Evolutionary conservation across 2,797 vertebrate species (phyloP).

Genomic region (Pangasius larnaudii): DNA sequence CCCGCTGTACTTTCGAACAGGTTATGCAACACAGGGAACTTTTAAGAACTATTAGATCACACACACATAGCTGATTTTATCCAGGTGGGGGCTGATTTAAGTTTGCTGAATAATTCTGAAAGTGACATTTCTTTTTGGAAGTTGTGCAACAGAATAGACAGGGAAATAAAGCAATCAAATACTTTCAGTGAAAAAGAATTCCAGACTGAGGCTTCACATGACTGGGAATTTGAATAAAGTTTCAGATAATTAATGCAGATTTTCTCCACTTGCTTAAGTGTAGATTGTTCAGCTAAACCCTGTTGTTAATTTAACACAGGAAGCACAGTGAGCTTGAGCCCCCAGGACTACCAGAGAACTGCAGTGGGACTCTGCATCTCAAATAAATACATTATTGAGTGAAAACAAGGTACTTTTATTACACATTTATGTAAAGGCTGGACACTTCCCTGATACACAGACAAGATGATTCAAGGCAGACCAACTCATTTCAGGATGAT

Average conservation of each 20-base stretch:
- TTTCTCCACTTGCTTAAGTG: conserved; percentile 17
- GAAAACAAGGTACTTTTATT: conserved; percentile 11
- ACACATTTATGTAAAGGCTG: not conserved
- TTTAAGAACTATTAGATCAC: conserved; percentile 13
- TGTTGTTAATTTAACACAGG: not conserved
- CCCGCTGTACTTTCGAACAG: not conserved
- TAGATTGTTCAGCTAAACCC: not conserved
- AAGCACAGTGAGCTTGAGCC: not conserved
- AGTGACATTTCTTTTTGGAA: conserved; percentile 7
- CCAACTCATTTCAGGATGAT: not conserved
- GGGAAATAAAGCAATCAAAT: conserved; percentile 8
- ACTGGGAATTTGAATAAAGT: conserved; percentile 16
- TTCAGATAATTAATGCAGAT: conserved; percentile 1
- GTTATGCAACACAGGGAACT: conserved; percentile 28
- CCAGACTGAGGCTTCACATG: conserved; percentile 19
- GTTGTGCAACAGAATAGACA: conserved; percentile 12
- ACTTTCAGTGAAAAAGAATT: conserved; percentile 8
- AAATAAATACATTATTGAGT: not conserved
- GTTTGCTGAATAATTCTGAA: conserved; percentile 31
- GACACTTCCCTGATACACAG: not conserved
- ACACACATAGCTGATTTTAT: conserved; percentile 1
- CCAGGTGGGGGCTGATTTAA: not conserved
- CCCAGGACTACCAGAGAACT: conserved; percentile 18
- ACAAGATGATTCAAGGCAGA: not conserved
- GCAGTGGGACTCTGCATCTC: not conserved